Base-by-base conservation (phyloP, 2,113 vertebrate genomes). In the Notiomystis cincta region DNA sequence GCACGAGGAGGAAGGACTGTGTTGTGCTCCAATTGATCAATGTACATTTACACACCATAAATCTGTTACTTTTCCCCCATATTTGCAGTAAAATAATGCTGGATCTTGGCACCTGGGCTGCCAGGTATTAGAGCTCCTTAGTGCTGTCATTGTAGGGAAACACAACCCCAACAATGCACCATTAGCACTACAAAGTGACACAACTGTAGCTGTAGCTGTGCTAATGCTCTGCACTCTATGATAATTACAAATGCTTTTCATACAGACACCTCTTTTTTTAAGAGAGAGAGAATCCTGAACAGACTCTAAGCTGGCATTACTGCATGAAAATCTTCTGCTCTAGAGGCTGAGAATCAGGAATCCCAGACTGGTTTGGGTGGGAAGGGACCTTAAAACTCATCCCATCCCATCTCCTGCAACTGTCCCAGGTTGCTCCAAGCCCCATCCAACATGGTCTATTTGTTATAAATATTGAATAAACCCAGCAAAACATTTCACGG, bases 101-200 rank as follows among this genome's bases (percentile, higher is more conserved):
- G 72, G 45, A 48, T 72, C 61, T 79, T 75, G 86, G 70, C 87
- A 76, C 54, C 73, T 62, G 53, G 57, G 81, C 89, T 96, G 77
- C 57, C 81, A 93, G 65, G 48, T 82, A 76, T 58, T 14, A 82
- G 30, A 3, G 21, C 65, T 87, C 61, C 90, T 75, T 33, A 8
- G 57, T 22, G 73, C 89, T 95, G 94, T 91, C 93, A 89, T 3
- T 79, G 82, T 3, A 53, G 53, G 72, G 61, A 82, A 94, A 76
- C 84, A 67, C 81, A 91, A 1, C 56, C 80, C 65, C 78, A 89
- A 3, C 73, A 73, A 53, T 35, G 56, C 15, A 21, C 93, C 48
- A 79, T 94, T 95, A 87, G 69, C 96, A 91, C 84, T 95, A 82
- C 91, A 93, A 95, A 96, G 93, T 93, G 95, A 97, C 95, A 96